Percentiles rank a stretch among this genome's conserved stretches.
Evolutionary conservation across 2,888 invertebrate species (phyloP).

Genomic region (Bembecia ichneumoniformis): DNA sequence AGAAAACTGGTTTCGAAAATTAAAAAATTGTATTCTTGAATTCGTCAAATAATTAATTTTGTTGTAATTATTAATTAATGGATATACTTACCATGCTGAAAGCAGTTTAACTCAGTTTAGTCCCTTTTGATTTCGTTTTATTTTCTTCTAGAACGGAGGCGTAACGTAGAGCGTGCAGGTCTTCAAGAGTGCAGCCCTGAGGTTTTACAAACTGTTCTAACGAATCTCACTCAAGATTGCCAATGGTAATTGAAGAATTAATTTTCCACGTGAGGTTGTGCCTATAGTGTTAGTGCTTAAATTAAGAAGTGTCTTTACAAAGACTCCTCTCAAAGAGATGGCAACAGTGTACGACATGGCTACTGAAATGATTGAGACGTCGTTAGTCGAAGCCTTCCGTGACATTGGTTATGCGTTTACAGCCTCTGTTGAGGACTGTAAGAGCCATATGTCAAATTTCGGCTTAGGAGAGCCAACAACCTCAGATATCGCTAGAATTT

Average conservation of each 20-base stretch:
- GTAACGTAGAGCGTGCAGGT: conserved; percentile 82
- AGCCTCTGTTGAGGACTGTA: conserved; percentile 87
- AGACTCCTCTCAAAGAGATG: conserved; percentile 76
- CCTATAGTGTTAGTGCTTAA: conserved; percentile 92
- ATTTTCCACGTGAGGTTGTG: conserved; percentile 88
- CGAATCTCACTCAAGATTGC: conserved; percentile 73
- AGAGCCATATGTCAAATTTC: conserved; percentile 85
- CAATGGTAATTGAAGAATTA: conserved; percentile 82
- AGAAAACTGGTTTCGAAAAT: too few relatives aligned
- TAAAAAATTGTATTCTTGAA: too few relatives aligned
- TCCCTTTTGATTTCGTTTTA: too few relatives aligned
- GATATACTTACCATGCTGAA: too few relatives aligned
- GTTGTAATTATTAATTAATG: too few relatives aligned
- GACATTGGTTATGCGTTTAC: conserved; percentile 95
- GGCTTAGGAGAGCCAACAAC: conserved; percentile 89
- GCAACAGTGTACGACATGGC: conserved; percentile 75
- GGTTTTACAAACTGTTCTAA: conserved; percentile 73
- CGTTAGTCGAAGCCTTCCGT: conserved; percentile 88
- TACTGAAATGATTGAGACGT: conserved; percentile 78
- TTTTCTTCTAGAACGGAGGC: conserved; percentile 69
- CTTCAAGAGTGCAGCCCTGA: conserved; percentile 93
- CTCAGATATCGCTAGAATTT: conserved; percentile 85
- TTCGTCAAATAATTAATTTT: too few relatives aligned
- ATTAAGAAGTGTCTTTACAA: too few relatives aligned
- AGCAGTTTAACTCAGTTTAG: too few relatives aligned